A percentile compares a stretch with the other conserved stretches of the same genome.
phyloP scores from a whole-genome alignment of 2,888 invertebrate genomes.

The Sarcophaga rosellei region DNA sequence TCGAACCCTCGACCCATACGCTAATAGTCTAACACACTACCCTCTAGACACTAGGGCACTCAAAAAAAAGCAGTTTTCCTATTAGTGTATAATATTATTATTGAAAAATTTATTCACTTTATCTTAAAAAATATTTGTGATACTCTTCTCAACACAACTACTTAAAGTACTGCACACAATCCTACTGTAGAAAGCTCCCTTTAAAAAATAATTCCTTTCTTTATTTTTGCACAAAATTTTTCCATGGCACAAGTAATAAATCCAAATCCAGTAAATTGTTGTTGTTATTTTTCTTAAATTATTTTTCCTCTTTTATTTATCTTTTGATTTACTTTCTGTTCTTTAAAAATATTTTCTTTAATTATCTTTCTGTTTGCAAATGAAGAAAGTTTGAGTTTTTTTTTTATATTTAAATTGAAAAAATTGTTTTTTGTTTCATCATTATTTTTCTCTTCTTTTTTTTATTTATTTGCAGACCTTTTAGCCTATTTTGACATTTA shows the following conservation, averaged over 20 bases:
- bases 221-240: slow-evolving; percentile 45
- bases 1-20: too few species aligned
- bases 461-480: slow-evolving; percentile 85
- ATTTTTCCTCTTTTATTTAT: slow-evolving; percentile 24
- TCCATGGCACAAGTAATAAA: slow-evolving; percentile 45
- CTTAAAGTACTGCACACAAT: not conserved
- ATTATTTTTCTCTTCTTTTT: slow-evolving; percentile 62
- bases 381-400: not conserved
- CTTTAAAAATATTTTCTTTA: slow-evolving; percentile 24
- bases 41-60: too few species aligned
- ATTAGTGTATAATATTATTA: too few species aligned
- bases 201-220: not conserved
- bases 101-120: too few species aligned
- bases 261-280: too few species aligned
- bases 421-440: slow-evolving; percentile 56
- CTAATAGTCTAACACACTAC: too few species aligned
- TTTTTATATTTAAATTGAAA: not conserved
- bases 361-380: slow-evolving; percentile 1
- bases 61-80: too few species aligned
- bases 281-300: slow-evolving; percentile 12
- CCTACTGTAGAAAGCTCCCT: slow-evolving; percentile 5
- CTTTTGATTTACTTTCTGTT: not conserved
- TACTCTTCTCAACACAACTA: not conserved
- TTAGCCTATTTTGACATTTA: slow-evolving; percentile 88
- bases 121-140: too few species aligned